Evolutionary conservation across 2,888 invertebrate species (phyloP).

Genomic region (Ditula angustiorana): DNA sequence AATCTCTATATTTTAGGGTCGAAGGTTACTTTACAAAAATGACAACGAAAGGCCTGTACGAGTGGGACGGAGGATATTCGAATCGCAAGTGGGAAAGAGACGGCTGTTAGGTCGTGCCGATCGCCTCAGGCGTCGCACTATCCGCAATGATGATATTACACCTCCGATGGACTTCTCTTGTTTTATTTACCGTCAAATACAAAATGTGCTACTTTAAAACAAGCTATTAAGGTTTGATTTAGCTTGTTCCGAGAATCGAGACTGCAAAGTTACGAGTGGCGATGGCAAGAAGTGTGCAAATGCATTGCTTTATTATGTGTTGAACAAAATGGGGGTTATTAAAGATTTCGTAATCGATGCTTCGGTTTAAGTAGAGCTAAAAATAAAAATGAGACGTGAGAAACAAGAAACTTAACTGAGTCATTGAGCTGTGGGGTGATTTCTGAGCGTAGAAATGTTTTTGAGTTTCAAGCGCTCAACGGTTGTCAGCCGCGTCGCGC

Average conservation of each 20-base stretch:
- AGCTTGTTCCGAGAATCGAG: constrained; percentile 7
- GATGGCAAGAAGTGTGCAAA: constrained; percentile 53
- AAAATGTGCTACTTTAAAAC: constrained; percentile 51
- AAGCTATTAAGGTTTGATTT: constrained; percentile 46
- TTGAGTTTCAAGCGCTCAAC: too few species aligned
- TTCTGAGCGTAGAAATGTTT: too few species aligned
- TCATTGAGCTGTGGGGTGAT: constrained; percentile 11
- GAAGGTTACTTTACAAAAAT: constrained; percentile 79
- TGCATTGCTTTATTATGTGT: constrained; percentile 74
- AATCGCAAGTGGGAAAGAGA: constrained; percentile 50
- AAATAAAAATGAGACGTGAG: constrained; percentile 35
- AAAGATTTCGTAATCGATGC: constrained; percentile 59
- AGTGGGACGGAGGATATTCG: constrained; percentile 51
- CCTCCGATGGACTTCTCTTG: constrained; percentile 58
- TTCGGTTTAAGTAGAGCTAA: constrained; percentile 43
- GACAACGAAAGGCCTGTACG: constrained; percentile 66
- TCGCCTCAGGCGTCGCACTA: constrained; percentile 68
- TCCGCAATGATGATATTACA: constrained; percentile 72
- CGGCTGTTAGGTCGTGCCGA: constrained; percentile 55
- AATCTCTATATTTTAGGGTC: constrained; percentile 73
- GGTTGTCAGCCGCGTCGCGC: too few species aligned
- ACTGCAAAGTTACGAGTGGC: constrained; percentile 48
- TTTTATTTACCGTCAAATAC: constrained; percentile 49
- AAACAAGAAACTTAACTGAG: constrained; percentile 30
- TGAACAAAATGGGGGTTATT: constrained; percentile 71